Evolutionary conservation across 2,888 invertebrate species (phyloP).

Genomic region (Cephus pulcher): DNA sequence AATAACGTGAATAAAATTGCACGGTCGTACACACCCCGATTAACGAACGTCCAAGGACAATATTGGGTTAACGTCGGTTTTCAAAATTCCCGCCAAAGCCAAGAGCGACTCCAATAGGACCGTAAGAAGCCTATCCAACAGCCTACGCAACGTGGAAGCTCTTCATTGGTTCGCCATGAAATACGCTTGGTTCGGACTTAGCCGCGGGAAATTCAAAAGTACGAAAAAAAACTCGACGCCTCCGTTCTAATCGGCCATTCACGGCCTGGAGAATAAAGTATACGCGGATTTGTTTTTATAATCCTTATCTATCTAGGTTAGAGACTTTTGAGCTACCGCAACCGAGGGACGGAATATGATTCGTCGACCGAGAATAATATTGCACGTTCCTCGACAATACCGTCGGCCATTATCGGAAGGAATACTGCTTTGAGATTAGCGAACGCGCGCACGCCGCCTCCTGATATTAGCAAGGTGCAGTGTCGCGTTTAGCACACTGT

Average conservation of each 20-base stretch:
- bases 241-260: not conserved
- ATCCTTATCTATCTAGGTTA: not conserved
- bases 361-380: slow-evolving; percentile 1
- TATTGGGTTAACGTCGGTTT: not conserved
- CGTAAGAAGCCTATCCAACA: not conserved
- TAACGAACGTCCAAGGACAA: not conserved
- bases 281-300: not conserved
- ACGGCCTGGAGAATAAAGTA: not conserved
- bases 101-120: not conserved
- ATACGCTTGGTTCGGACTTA: not conserved
- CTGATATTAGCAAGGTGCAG: not conserved
- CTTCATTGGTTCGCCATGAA: not conserved
- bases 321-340: slow-evolving; percentile 4
- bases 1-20: not conserved
- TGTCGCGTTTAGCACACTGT: not conserved
- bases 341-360: not conserved
- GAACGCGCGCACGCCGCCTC: not conserved
- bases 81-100: not conserved
- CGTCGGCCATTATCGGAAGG: not conserved
- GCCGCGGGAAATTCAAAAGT: not conserved
- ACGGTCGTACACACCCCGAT: not conserved
- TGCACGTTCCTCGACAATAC: not conserved
- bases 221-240: not conserved
- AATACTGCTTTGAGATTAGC: slow-evolving; percentile 3
- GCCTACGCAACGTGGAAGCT: not conserved